A percentile compares a stretch with the other conserved stretches of the same genome.
Evolutionary conservation across 2,113 vertebrate genomes (phyloP).

Genomic region (Carassius gibelio): DNA sequence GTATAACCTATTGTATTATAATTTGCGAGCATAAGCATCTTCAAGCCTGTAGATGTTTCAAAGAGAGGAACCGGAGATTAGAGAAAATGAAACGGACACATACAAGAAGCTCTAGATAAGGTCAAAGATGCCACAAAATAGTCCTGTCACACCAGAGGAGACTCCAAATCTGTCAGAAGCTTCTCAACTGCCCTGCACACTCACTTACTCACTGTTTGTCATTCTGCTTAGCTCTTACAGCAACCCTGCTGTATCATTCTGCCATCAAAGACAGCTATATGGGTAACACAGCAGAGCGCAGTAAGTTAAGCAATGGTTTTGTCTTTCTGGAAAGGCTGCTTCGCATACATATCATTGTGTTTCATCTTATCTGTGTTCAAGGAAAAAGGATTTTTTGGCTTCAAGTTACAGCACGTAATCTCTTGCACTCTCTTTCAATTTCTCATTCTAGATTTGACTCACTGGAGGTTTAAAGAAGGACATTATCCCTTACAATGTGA

Average conservation of each 20-base stretch:
- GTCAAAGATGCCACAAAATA: conserved; percentile 13
- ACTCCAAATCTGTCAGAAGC: conserved; percentile 1
- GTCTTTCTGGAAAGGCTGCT: conserved; percentile 41
- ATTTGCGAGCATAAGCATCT: neutral
- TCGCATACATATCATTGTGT: conserved; percentile 25
- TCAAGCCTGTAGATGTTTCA: neutral
- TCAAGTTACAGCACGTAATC: conserved; percentile 33
- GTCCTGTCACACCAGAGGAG: neutral
- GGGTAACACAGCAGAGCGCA: conserved; percentile 36
- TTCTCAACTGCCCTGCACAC: neutral
- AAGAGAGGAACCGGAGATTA: neutral
- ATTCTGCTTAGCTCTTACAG: conserved; percentile 12
- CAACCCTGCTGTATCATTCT: conserved; percentile 4
- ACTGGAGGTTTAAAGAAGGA: conserved; percentile 21
- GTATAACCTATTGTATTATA: neutral
- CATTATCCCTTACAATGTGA: neutral
- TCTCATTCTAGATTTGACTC: conserved; percentile 16
- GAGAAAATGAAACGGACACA: neutral
- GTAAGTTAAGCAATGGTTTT: conserved; percentile 27
- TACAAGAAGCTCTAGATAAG: conserved; percentile 1
- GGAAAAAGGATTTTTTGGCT: conserved; percentile 21
- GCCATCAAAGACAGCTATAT: conserved; percentile 25
- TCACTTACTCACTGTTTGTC: neutral
- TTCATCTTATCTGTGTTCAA: conserved; percentile 45
- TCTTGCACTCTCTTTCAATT: conserved; percentile 13